Base-by-base conservation (phyloP, 2,888 invertebrate genomes). In the Aporophyla lueneburgensis region DNA sequence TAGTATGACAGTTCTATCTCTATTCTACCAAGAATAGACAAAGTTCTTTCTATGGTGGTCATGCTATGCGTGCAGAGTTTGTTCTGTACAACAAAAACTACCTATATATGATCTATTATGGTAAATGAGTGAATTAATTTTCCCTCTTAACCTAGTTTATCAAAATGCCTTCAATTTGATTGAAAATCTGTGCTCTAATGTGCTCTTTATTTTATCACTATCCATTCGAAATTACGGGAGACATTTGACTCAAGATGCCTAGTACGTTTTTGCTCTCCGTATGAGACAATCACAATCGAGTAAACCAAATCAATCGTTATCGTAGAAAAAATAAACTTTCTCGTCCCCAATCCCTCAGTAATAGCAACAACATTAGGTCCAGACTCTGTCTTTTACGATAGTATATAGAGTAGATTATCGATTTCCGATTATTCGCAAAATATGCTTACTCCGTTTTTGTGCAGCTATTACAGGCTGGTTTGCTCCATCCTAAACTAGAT, bases 391-490 rank as follows among this genome's bases (percentile, higher is more conserved):
- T 70, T 81, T 67, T 70, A 77, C 67, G 77, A 73, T 76, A 81
- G 6, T 71, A 83, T 53, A 71, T 71, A 61, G 65, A 81, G 53
- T 58, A 62, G 56, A 74, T 67, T 73, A 83, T 85, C 86, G 86
- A 78, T 78, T 82, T 82, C 46, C 70, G 83, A 85, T 83, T 72
- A 73, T 82, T 72, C 66, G 78, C 70, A 85, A 83, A 82, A 83
- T 78, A 83, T 85, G 83, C 83, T 83, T 82, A 62, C 83, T 82
- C 68, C 21, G 56, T 65, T 75, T 76, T 81, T 85, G 56, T 81
- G 82, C 68, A 69, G 74, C 56, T 71, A 43, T 54, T 54, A 65
- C 61, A 14, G 2, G 27, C 51, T 27, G 59, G 56, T 51, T 49
- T 71, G 65, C 66, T 82, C 67, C 68, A 71, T 75, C 27, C 33